These are phyloP conservation scores for Bufo gargarizans DNA, from an alignment of 2,113 vertebrate genomes.

Conservation along the genomic window DNA sequence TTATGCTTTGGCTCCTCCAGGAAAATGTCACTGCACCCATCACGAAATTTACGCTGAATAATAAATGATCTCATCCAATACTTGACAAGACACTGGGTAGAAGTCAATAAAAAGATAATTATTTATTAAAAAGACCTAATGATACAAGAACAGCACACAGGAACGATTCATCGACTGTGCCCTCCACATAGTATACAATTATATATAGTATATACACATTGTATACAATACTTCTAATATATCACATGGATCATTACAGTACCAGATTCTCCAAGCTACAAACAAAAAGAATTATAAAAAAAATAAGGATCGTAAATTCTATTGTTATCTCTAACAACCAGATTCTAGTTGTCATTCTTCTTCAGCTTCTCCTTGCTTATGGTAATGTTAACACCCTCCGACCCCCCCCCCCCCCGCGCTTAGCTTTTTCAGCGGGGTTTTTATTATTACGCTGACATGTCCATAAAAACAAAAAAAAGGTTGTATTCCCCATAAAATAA, in stretches of 20 bases:
- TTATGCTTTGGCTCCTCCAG: conserved; percentile 23
- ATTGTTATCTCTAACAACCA: no score
- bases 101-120: conserved; percentile 83
- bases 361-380: no score
- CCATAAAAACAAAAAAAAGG: background rate
- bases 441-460: no score
- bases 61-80: conserved; percentile 60
- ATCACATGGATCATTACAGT: conserved; percentile 66
- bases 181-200: conserved; percentile 74
- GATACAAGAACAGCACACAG: conserved; percentile 82
- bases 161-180: conserved; percentile 78
- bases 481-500: background rate
- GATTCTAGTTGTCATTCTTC: no score
- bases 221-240: conserved; percentile 75
- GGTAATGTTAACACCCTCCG: no score
- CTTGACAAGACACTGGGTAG: conserved; percentile 75
- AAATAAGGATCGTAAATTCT: background rate
- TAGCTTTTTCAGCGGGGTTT: no score
- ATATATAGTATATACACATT: conserved; percentile 78
- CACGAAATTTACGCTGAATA: conserved; percentile 8
- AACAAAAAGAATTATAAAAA: conserved; percentile 56
- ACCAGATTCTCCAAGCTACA: conserved; percentile 67
- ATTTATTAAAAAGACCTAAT: conserved; percentile 85
- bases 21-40: conserved; percentile 55
- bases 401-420: no score